These are phyloP conservation scores for Drosophila setosimentum DNA, from an alignment of 2,888 invertebrate genomes.

Conservation along the genomic window DNA sequence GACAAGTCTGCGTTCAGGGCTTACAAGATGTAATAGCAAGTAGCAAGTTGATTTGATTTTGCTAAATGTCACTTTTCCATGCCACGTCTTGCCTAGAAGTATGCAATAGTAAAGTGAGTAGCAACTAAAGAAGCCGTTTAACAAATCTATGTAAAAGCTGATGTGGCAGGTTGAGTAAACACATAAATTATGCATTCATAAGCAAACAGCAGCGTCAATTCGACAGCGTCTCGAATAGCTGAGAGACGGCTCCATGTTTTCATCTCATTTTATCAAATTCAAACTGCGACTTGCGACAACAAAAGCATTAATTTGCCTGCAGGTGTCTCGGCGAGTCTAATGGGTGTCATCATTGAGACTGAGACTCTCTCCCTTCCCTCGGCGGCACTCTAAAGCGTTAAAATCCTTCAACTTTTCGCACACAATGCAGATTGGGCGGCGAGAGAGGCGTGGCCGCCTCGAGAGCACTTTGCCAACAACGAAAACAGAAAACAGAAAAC, in stretches of 20 bases:
- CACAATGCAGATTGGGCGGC: conserved; percentile 42
- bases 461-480: conserved; percentile 66
- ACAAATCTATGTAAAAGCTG: neutral
- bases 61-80: neutral
- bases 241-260: conserved; percentile 23
- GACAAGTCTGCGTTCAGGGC: conserved; percentile 8
- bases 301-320: conserved; percentile 70
- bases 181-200: conserved; percentile 32
- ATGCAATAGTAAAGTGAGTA: conserved; percentile 23
- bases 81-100: conserved; percentile 28
- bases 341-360: conserved; percentile 57
- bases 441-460: conserved; percentile 51
- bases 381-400: conserved; percentile 67
- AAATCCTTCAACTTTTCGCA: conserved; percentile 80
- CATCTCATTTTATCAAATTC: conserved; percentile 7
- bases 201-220: conserved; percentile 10
- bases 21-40: neutral
- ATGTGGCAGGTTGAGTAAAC: conserved; percentile 10
- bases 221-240: conserved; percentile 14
- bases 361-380: neutral
- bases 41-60: conserved; percentile 1
- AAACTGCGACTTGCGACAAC: conserved; percentile 17
- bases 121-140: neutral
- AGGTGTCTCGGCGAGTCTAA: conserved; percentile 64
- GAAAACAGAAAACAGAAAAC: conserved; percentile 49